phyloP scores from a whole-genome alignment of 2,888 invertebrate species.

The Drosophila flavopinicola region DNA sequence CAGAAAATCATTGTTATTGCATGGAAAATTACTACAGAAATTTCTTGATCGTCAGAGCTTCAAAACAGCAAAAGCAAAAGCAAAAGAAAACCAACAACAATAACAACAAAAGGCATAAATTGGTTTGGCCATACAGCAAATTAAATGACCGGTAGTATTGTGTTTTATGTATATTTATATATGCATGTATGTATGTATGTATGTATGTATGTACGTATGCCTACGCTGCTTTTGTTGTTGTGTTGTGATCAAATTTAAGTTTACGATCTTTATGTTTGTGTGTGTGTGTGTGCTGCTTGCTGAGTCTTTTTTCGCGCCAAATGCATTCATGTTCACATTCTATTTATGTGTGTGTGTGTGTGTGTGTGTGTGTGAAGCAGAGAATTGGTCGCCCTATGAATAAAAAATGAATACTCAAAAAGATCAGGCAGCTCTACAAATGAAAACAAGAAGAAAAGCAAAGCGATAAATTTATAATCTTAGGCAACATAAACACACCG shows the following conservation, averaged over 20 bases:
- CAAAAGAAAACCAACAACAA: slow-evolving; percentile 41
- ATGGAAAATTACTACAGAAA: slow-evolving; percentile 75
- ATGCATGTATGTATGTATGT: neutral
- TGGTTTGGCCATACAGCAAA: slow-evolving; percentile 58
- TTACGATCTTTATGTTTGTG: too few relatives aligned
- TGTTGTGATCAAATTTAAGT: slow-evolving; percentile 33
- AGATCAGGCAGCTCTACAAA: slow-evolving; percentile 6
- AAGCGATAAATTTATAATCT: slow-evolving; percentile 42
- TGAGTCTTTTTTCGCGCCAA: slow-evolving; percentile 44
- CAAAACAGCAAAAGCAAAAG: slow-evolving; percentile 36
- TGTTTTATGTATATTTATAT: slow-evolving; percentile 10
- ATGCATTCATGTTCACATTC: slow-evolving; percentile 40
- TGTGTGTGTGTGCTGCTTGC: too few relatives aligned
- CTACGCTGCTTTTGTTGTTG: slow-evolving; percentile 18
- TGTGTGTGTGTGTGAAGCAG: slow-evolving; percentile 9
- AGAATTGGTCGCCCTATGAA: slow-evolving; percentile 20
- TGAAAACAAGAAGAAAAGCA: slow-evolving; percentile 14
- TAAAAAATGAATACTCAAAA: slow-evolving; percentile 14
- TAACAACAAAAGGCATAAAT: slow-evolving; percentile 56
- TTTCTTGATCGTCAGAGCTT: slow-evolving; percentile 50
- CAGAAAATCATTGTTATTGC: slow-evolving; percentile 68
- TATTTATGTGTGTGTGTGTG: neutral
- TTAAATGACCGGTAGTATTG: slow-evolving; percentile 52
- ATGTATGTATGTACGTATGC: neutral
- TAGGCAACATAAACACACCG: slow-evolving; percentile 28